Conservation (phyloP, 2,797 vertebrate species). For the Thamnophis elegans region DNA sequence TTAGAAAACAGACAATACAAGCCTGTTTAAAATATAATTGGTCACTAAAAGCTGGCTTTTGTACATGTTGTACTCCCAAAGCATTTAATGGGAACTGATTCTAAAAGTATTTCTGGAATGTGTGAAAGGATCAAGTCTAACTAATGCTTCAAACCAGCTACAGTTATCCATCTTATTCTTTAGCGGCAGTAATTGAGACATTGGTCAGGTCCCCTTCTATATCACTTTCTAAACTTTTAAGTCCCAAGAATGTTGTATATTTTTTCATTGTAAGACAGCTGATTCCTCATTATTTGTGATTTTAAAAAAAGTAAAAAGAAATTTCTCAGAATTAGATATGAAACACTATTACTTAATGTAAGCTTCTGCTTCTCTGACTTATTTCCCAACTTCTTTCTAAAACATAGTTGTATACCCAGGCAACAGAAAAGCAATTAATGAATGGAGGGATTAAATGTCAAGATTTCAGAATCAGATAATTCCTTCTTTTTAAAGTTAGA, state of each 20-base stretch:
- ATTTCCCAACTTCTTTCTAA: constrained; percentile 22
- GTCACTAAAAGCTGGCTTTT: constrained; percentile 65
- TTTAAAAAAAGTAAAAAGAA: constrained; percentile 36
- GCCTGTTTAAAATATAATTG: constrained; percentile 57
- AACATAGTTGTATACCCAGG: constrained; percentile 9
- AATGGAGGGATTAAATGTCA: constrained; percentile 15
- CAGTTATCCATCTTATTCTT: constrained; percentile 57
- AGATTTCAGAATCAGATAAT: constrained; percentile 2
- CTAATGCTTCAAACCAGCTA: constrained; percentile 57
- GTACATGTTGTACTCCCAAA: constrained; percentile 61
- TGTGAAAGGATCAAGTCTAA: constrained; percentile 56
- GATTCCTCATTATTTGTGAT: background rate
- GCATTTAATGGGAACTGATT: constrained; percentile 65
- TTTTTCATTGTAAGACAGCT: background rate
- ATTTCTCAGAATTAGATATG: constrained; percentile 33
- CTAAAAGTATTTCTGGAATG: constrained; percentile 69
- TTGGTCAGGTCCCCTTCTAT: constrained; percentile 57
- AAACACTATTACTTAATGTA: constrained; percentile 28
- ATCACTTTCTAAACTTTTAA: constrained; percentile 49
- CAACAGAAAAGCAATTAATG: constrained; percentile 7
- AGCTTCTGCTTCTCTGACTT: background rate
- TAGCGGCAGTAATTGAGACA: constrained; percentile 56
- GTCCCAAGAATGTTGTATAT: constrained; percentile 35
- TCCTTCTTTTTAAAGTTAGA: constrained; percentile 27
- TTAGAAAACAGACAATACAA: constrained; percentile 45